phyloP scores from a whole-genome alignment of 1,140 invertebrate genomes.

The Pseudomyrmex pallidus region DNA sequence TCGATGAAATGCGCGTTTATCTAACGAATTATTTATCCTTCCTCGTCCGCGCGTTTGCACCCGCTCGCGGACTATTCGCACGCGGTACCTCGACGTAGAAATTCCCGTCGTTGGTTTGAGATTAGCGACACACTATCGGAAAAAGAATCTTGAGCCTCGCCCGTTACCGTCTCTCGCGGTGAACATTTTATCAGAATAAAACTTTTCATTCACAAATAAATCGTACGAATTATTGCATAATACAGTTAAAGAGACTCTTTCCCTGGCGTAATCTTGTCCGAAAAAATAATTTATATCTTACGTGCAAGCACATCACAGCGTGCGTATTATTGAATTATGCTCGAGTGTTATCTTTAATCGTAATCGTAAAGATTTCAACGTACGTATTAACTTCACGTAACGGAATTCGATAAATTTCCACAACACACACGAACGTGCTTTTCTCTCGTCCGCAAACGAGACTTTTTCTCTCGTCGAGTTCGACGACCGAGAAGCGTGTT shows the following conservation, averaged over 20 bases:
- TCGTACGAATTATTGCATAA: conserved; percentile 26
- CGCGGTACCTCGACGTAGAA: conserved; percentile 20
- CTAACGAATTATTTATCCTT: conserved; percentile 28
- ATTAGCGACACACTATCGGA: not conserved
- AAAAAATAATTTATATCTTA: conserved; percentile 28
- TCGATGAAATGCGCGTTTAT: conserved; percentile 15
- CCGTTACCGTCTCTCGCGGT: not conserved
- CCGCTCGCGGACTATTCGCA: not conserved
- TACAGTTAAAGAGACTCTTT: conserved; percentile 20
- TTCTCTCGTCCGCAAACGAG: not conserved
- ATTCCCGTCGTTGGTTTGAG: conserved; percentile 7
- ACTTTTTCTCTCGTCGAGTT: conserved; percentile 18
- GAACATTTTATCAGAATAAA: not conserved
- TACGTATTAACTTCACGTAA: conserved; percentile 36
- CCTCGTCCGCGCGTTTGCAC: not conserved
- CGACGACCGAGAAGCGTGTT: conserved; percentile 14
- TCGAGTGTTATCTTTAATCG: conserved; percentile 47
- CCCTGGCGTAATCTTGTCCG: not conserved
- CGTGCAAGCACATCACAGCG: not conserved
- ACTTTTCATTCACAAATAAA: conserved; percentile 21
- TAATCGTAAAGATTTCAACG: conserved; percentile 33
- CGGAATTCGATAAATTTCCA: conserved; percentile 50
- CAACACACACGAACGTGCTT: conserved; percentile 19
- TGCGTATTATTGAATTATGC: conserved; percentile 31
- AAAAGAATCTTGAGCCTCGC: conserved; percentile 1